These are phyloP conservation scores for Corbicula japonica DNA, from an alignment of 2,888 invertebrate species.

Conservation along the genomic window DNA sequence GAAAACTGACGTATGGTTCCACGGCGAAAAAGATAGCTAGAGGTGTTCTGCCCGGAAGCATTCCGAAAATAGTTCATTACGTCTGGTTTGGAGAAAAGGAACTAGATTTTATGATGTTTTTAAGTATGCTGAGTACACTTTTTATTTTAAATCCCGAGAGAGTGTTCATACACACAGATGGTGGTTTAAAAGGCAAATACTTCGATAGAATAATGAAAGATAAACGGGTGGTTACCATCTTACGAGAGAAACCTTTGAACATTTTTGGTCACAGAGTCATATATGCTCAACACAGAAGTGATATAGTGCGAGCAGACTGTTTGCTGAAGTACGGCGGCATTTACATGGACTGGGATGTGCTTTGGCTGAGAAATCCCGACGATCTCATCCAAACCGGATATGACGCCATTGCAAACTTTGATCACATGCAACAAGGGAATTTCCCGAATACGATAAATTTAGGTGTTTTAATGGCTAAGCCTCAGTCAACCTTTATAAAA, in stretches of 20 bases:
- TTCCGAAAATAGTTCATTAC: constrained; percentile 84
- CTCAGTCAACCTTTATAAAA: constrained; percentile 71
- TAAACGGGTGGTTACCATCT: constrained; percentile 68
- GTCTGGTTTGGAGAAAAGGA: constrained; percentile 80
- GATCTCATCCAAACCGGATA: constrained; percentile 71
- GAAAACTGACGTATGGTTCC: constrained; percentile 75
- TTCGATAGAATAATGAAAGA: constrained; percentile 76
- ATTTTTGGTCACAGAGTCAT: constrained; percentile 76
- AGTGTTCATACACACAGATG: constrained; percentile 82
- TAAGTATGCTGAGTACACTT: constrained; percentile 81
- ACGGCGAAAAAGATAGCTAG: constrained; percentile 56
- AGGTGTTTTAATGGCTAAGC: constrained; percentile 82
- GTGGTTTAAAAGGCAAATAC: constrained; percentile 75
- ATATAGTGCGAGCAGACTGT: constrained; percentile 83
- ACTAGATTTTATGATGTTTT: constrained; percentile 82
- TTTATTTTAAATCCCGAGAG: constrained; percentile 79
- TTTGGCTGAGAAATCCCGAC: constrained; percentile 80
- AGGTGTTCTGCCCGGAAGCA: constrained; percentile 62
- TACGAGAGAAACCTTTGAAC: constrained; percentile 69
- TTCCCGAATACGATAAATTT: constrained; percentile 78
- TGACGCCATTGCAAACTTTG: constrained; percentile 82
- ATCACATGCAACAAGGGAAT: constrained; percentile 75
- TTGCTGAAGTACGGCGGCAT: constrained; percentile 84
- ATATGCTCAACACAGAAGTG: constrained; percentile 81
- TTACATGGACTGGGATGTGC: constrained; percentile 85